Base-by-base conservation (phyloP, 2,797 vertebrate species). In the Gambelia wislizenii region DNA sequence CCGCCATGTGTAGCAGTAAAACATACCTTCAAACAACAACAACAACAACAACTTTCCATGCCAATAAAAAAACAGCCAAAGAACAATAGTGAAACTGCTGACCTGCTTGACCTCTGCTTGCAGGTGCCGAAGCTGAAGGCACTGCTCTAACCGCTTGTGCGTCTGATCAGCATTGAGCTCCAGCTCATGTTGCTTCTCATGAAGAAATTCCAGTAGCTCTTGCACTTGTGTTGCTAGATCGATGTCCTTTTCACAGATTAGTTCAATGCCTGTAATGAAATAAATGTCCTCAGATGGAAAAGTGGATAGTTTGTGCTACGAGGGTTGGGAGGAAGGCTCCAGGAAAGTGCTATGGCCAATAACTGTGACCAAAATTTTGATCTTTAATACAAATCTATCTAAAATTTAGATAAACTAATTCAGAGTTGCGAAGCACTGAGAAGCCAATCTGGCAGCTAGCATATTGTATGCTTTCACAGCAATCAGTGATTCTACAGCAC, bases 81-180 rank as follows among this genome's bases (percentile, higher is more conserved):
- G 25, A 22, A 7, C 78, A 78, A 67, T 52, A 20, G 42, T 84
- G 39, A 82, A 93, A 90, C 1, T 79, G 86, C 96, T 97, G 92
- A 99, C 99, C 98, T 99, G 98, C 95, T 99, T 99, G 90, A 99
- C 99, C 94, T 99, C 99, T 0, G 98, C 98, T 96, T 99, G 99
- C 22, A 99, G 97, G 94, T 99, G 99, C 92, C 98, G 98, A 22
- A 99, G 98, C 88, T 99, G 99, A n/a, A 99, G 97, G 88, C 96
- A 98, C 94, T 99, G 99, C 95, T 99, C 99, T 44, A 99, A 96
- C 27, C 98, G 97, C 13, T 98, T 98, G 93, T 99, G 98, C 1
- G 98, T 98, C 95, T 98, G 98, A 76, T 99, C 98, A 0, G 99
- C 98, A 0, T 97, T 99, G 80, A 98, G 96, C 78, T 99, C 99